Evolutionary conservation across 2,113 vertebrate species (phyloP), one percentile per base, ranked within the genome.

Genomic region (Sardina pilchardus): DNA sequence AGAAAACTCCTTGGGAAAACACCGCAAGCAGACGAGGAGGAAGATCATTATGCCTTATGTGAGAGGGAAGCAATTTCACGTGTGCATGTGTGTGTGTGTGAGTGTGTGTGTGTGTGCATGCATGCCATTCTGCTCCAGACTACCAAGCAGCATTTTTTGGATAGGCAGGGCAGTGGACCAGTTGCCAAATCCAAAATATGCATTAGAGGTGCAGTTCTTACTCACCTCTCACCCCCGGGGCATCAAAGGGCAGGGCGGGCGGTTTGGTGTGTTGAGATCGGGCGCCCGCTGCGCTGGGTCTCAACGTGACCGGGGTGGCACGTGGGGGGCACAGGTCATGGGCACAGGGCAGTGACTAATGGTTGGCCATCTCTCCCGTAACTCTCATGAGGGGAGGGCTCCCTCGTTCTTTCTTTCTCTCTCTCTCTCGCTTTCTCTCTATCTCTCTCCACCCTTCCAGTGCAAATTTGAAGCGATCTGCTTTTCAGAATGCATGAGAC

Each of bases 401-500:
- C 71, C 21, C 30, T 30, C 10, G 14, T 10, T 71, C 30, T 71
- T 3, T 71, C 26, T 26, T 26, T 14, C 63, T 14, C 12, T 34
- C 30, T 75, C 30, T 75, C 67, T 75, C 30, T 75, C 67, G 21
- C 67, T 75, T 30, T 26, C n/a, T 12, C 1, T 71, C 6, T 34
- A 12, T 71, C 26, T 75, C 67, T 34, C 26, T 78, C 26, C 71
- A 78, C 71, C 14, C 71, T 34, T 12, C 71, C 26, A 16, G 12
- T 36, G 71, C 30, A 78, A 39, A 78, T 78, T 34, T 34, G 12
- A 78, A 78, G 26, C 30, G 71, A 78, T 36, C 30, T 36, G 67
- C 67, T 78, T 78, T 78, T 78, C 71, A 78, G 71, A 78, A 78
- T 36, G 71, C 71, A 78, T 78, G 71, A 78, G 71, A 78, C 26